phyloP scores from a whole-genome alignment of 2,113 vertebrate species.

The human region GRCh38 chr17:61470501-61471000 shows the following conservation, averaged over 20 bases:
- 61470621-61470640: neutral
- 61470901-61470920: neutral
- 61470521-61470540: neutral
- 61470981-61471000: neutral
- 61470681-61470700: neutral
- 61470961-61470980: neutral
- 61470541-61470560: neutral
- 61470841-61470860: neutral
- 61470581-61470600: neutral
- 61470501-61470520: neutral
- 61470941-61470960: neutral
- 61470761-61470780: too few relatives aligned
- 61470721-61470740: neutral
- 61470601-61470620: neutral
- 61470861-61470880: neutral
- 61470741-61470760: neutral
- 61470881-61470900: neutral
- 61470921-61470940: neutral
- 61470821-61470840: neutral
- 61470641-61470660: neutral
- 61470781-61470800: too few relatives aligned
- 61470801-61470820: neutral
- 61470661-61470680: neutral
- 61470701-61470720: neutral
- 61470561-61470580: neutral